Percentiles rank a stretch among this genome's conserved stretches.
Conservation (phyloP, 1,140 invertebrate genomes). For the Nephila pilipes region DNA sequence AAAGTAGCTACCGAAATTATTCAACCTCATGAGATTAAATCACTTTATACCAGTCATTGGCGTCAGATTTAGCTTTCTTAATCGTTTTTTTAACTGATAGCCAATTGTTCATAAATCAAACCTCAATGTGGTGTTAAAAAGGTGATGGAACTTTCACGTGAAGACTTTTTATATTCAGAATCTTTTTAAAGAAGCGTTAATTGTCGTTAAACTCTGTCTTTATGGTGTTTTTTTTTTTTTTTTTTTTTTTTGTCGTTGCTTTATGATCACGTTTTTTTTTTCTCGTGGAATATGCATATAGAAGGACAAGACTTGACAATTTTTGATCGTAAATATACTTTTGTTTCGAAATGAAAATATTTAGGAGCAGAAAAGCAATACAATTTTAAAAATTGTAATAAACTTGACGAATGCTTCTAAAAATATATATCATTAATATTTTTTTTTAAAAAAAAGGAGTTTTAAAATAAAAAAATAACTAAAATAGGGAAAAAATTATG, state of each 20-base stretch:
- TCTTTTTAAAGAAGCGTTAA: not conserved
- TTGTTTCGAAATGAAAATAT: too few relatives aligned
- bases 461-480: too few relatives aligned
- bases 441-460: too few relatives aligned
- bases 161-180: not conserved
- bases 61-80: constrained; percentile 41
- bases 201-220: not conserved
- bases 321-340: too few relatives aligned
- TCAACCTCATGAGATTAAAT: constrained; percentile 21
- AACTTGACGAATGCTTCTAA: too few relatives aligned
- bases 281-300: too few relatives aligned
- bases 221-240: not conserved
- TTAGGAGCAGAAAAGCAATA: too few relatives aligned
- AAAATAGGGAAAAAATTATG: too few relatives aligned
- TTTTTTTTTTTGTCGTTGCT: not conserved
- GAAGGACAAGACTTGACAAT: too few relatives aligned
- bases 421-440: too few relatives aligned
- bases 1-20: constrained; percentile 52
- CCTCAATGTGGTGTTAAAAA: not conserved
- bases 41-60: constrained; percentile 16
- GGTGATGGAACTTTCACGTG: constrained; percentile 15
- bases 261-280: not conserved
- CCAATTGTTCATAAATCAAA: constrained; percentile 23
- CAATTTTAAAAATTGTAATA: too few relatives aligned
- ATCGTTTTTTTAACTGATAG: constrained; percentile 55